Conservation (phyloP, 2,888 invertebrate genomes). For the Chalcosyrphus nemorum region DNA sequence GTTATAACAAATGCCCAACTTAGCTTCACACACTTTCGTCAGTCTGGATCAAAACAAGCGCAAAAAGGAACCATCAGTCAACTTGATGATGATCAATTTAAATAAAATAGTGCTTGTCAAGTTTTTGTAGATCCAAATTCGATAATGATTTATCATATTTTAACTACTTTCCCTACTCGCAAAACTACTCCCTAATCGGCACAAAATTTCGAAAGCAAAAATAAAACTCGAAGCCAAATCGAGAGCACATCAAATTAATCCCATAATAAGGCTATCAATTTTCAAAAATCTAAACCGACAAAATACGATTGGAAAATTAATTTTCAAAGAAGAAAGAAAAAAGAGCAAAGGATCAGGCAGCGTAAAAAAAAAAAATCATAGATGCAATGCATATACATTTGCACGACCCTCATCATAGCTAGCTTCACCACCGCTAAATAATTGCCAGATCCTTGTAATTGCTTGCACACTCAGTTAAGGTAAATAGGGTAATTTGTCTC, state of each 20-base stretch:
- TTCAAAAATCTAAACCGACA: slow-evolving; percentile 66
- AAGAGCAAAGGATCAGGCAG: slow-evolving; percentile 49
- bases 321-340: slow-evolving; percentile 26
- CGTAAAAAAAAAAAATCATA: no score
- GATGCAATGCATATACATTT: slow-evolving; percentile 39
- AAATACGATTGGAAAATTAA: slow-evolving; percentile 47
- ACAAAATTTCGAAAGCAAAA: no score
- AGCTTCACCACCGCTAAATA: slow-evolving; percentile 59
- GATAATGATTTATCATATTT: not conserved
- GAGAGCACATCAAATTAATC: slow-evolving; percentile 50
- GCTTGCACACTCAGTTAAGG: slow-evolving; percentile 71
- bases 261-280: slow-evolving; percentile 64
- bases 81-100: no score
- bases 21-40: no score
- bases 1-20: no score
- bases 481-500: slow-evolving; percentile 73
- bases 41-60: no score
- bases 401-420: slow-evolving; percentile 51
- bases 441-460: slow-evolving; percentile 72
- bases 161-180: no score
- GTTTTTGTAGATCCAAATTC: no score
- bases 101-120: no score
- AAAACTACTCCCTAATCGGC: no score
- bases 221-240: slow-evolving; percentile 1
- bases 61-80: no score